Conservation (phyloP, 2,113 vertebrate species). For the Hippocampus abdominalis region DNA sequence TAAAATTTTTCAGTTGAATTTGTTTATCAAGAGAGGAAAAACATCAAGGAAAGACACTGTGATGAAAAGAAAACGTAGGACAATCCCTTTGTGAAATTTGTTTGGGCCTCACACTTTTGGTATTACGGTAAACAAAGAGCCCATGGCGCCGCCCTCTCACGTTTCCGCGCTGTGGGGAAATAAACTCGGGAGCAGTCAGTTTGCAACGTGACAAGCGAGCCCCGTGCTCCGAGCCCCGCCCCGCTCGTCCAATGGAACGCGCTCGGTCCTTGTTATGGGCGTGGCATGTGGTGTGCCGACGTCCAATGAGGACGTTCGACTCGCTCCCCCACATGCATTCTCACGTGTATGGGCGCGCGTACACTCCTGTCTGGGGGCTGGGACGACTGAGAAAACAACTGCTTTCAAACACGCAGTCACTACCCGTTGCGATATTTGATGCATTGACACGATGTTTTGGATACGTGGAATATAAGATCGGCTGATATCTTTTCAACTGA, state of each 20-base stretch:
- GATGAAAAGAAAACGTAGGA: background rate
- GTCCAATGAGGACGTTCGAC: slow-evolving; percentile 46
- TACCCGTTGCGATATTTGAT: background rate
- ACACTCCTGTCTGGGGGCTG: slow-evolving; percentile 22
- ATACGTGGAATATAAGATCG: background rate
- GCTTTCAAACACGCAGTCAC: background rate
- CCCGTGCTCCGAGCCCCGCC: slow-evolving; percentile 56
- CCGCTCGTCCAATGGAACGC: slow-evolving; percentile 41
- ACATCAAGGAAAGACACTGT: too few relatives aligned
- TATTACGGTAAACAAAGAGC: slow-evolving; percentile 14
- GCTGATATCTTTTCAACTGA: background rate
- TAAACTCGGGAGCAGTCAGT: slow-evolving; percentile 40
- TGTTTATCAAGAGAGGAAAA: background rate
- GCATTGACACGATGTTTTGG: background rate
- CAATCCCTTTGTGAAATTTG: background rate
- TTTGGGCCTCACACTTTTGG: fast-evolving
- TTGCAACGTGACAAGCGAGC: slow-evolving; percentile 61
- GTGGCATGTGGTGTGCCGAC: fast-evolving
- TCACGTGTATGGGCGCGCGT: slow-evolving; percentile 71
- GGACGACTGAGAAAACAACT: background rate
- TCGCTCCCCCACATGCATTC: slow-evolving; percentile 5
- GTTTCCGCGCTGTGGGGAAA: slow-evolving; percentile 35
- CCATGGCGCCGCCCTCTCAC: background rate
- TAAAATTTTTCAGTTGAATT: fast-evolving
- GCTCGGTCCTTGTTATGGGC: background rate